Base-by-base conservation (phyloP, 2,113 vertebrate genomes). In the Anolis carolinensis region DNA sequence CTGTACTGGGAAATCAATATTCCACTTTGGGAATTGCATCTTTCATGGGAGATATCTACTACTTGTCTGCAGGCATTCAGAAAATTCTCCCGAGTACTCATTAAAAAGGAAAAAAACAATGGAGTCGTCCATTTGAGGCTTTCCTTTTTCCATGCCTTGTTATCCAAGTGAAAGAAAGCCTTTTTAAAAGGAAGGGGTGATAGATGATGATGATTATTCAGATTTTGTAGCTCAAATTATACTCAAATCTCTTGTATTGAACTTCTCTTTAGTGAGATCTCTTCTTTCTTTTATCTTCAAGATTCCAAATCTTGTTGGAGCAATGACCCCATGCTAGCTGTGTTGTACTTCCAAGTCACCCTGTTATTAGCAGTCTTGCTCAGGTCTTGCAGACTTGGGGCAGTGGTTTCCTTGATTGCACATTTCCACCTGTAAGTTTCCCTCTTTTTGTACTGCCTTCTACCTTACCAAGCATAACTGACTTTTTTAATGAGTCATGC, bases 51-150 rank as follows among this genome's bases (percentile, higher is more conserved):
- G 32, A 59, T 81, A 59, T 62, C 79, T 5, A 62, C 10, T 71
- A 8, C 52, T 88, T 36, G 23, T 48, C 62, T 87, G 27, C 77
- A 79, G 10, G n/a, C 34, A 18, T 59, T 63, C 39, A 75, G 34
- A 92, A 1, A 80, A 87, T 85, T 36, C 89, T 87, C 88, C 21
- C 27, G 89, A 74, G 91, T 85, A 72, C 70, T 94, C 76, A 84
- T 92, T 92, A 89, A 92, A 91, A 86, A 34, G 88, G 39, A 88
- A 89, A 0, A 9, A 52, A 91, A 82, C 67, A 92, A 79, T 62
- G 86, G 71, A 84, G 82, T 36, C 72, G 0, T 50, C 86, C n/a
- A 14, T 79, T 76, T 83, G 87, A 0, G 68, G 13, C 65, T 86
- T 89, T 88, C 73, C 11, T 9, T 34, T 77, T 87, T 83, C 81